Percentiles rank a stretch among this genome's conserved stretches.
Evolutionary conservation across 2,113 vertebrate genomes (phyloP).

Genomic region (Gadus chalcogrammus): DNA sequence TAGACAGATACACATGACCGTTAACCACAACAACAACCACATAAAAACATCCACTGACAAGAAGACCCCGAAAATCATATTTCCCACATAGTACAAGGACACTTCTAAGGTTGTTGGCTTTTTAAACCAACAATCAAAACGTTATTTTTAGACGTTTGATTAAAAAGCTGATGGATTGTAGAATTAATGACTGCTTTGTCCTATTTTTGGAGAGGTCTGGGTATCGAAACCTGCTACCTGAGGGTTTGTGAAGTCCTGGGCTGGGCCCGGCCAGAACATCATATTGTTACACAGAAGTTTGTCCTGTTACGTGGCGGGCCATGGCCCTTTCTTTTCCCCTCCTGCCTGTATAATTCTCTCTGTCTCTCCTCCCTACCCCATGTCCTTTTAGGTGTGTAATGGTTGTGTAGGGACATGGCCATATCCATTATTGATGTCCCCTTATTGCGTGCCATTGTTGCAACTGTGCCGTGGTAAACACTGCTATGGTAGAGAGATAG

Average conservation of each 20-base stretch:
- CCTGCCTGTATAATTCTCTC: conserved; percentile 12
- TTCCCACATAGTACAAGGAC: too few species aligned
- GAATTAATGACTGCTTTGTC: too few species aligned
- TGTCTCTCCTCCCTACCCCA: conserved; percentile 1
- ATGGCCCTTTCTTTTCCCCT: background rate
- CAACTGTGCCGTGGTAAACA: conserved; percentile 44
- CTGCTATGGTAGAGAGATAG: conserved; percentile 44
- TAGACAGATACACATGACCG: too few species aligned
- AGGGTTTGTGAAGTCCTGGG: background rate
- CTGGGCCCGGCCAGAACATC: background rate
- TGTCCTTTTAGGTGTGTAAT: conserved; percentile 16
- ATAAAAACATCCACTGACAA: too few species aligned
- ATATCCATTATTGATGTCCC: conserved; percentile 69
- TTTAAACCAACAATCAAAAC: too few species aligned
- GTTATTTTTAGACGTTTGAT: too few species aligned
- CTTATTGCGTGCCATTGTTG: conserved; percentile 51
- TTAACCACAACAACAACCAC: too few species aligned
- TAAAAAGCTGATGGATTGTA: too few species aligned
- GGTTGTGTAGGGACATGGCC: conserved; percentile 7
- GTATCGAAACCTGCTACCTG: too few species aligned
- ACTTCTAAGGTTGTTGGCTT: too few species aligned
- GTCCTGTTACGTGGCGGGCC: conserved; percentile 8
- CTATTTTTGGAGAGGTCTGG: too few species aligned
- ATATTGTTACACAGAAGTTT: conserved; percentile 18
- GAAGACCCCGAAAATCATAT: too few species aligned